Base-by-base conservation (phyloP, 2,888 invertebrate species). In the Arrhopalites spinosus region DNA sequence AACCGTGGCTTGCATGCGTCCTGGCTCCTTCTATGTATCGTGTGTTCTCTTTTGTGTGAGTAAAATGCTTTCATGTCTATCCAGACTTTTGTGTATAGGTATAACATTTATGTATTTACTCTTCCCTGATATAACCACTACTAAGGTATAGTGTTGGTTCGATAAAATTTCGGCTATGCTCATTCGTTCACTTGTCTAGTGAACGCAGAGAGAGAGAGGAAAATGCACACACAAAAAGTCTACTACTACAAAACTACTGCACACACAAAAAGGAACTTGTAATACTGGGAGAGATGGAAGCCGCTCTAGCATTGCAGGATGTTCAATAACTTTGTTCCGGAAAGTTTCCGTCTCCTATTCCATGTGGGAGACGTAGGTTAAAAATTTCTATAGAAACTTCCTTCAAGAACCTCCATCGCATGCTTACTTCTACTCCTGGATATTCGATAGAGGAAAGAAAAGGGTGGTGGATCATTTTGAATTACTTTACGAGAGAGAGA, bases 251-350 rank as follows among this genome's bases (percentile, higher is more conserved):
- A 50, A 13, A 25, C 29, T 29, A 25, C 53, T 69, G 36, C 50
- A n/a, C 59, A 36, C 50, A 27, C 29, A 64, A n/a, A 66, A 67
- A 59, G 56, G 59, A 56, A 71, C 45, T 30, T 69, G n/a, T n/a
- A n/a, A n/a, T n/a, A n/a, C n/a, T 53, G 71, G 71, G 68, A 72
- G 63, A 30, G 67, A 36, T 73, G 75, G 30, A 67, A 64, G 53
- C 64, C 23, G 25, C 59, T 20, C 25, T 25, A 13, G 59, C 43
- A 73, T 77, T 80, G 79, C 79, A n/a, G n/a, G n/a, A n/a, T n/a
- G 79, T 78, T 80, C 79, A 80, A 80, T 80, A 80, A 80, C 76
- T 80, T 78, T 70, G 75, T 76, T 80, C 78, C 78, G 78, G 78
- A 78, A 77, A 73, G 77, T 69, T 66, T 75, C 71, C 66, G 70